Conservation (phyloP, 1,140 invertebrate species). For the Laupala kohalensis region DNA sequence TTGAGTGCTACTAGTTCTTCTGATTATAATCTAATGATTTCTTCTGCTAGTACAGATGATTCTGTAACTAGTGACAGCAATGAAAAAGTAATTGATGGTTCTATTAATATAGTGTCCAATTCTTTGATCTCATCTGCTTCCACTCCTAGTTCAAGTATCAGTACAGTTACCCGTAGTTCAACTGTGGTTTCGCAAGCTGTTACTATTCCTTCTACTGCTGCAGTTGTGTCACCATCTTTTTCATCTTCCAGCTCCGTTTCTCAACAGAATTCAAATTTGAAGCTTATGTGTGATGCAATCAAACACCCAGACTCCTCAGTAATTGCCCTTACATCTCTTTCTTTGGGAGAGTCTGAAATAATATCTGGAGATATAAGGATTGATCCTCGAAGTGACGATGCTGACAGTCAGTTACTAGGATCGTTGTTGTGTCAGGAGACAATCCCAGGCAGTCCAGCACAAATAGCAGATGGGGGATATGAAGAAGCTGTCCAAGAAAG, state of each 20-base stretch:
- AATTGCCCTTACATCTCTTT: background rate
- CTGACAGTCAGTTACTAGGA: constrained; percentile 29
- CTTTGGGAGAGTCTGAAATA: background rate
- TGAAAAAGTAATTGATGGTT: too few relatives aligned
- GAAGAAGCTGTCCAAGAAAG: constrained; percentile 24
- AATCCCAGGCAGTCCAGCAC: constrained; percentile 66
- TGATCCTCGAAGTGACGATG: background rate
- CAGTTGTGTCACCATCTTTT: background rate
- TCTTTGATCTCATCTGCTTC: too few relatives aligned
- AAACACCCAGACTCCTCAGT: background rate
- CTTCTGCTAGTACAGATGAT: too few relatives aligned
- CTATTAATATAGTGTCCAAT: too few relatives aligned
- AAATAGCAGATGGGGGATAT: background rate
- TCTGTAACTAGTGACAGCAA: too few relatives aligned
- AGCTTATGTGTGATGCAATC: background rate
- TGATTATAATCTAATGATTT: too few relatives aligned
- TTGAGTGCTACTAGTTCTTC: too few relatives aligned
- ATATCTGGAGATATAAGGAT: background rate
- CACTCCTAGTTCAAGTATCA: too few relatives aligned
- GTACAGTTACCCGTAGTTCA: too few relatives aligned
- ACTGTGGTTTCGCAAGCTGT: too few relatives aligned
- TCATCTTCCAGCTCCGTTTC: too few relatives aligned
- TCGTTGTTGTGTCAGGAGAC: constrained; percentile 75
- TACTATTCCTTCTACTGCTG: background rate
- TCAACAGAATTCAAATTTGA: too few relatives aligned